These are phyloP conservation scores for Sinocyclocheilus anophthalmus DNA, from an alignment of 2,113 vertebrate genomes.

Conservation along the genomic window DNA sequence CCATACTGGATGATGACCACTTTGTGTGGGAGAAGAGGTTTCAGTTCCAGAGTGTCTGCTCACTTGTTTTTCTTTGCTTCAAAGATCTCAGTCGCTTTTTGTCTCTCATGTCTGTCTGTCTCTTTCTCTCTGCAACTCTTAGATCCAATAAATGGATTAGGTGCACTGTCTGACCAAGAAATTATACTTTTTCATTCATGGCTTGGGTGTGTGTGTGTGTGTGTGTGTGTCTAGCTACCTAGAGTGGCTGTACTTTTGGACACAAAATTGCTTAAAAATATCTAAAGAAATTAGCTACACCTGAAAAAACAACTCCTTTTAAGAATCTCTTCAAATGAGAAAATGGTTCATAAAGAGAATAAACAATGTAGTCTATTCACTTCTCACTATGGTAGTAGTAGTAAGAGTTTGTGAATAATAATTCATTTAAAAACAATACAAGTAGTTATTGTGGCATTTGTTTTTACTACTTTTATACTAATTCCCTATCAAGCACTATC, in stretches of 20 bases:
- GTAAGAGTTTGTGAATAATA: background rate
- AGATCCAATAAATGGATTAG: slow-evolving; percentile 36
- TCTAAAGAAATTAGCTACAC: background rate
- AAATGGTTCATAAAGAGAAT: background rate
- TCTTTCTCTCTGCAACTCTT: slow-evolving; percentile 36
- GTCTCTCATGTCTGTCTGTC: slow-evolving; percentile 1
- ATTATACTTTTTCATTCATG: slow-evolving; percentile 23
- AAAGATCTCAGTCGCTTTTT: slow-evolving; percentile 41
- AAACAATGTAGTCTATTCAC: background rate
- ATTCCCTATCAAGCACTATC: background rate
- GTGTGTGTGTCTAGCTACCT: background rate
- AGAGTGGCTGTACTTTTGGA: background rate
- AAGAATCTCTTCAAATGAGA: background rate
- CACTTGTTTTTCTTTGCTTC: slow-evolving; percentile 62
- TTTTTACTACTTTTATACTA: background rate
- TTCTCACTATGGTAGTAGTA: background rate
- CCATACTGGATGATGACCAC: slow-evolving; percentile 63
- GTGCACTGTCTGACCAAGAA: slow-evolving; percentile 8
- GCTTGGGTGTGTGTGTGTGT: background rate
- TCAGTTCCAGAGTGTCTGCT: slow-evolving; percentile 64
- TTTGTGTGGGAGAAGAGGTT: slow-evolving; percentile 66
- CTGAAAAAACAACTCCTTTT: slow-evolving; percentile 1
- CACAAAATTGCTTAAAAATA: background rate
- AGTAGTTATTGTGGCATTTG: too few relatives aligned
- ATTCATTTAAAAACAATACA: background rate